Evolutionary conservation across 1,140 invertebrate species (phyloP), one percentile per base, ranked within the genome.

Genomic region (Meloidogyne hapla): DNA sequence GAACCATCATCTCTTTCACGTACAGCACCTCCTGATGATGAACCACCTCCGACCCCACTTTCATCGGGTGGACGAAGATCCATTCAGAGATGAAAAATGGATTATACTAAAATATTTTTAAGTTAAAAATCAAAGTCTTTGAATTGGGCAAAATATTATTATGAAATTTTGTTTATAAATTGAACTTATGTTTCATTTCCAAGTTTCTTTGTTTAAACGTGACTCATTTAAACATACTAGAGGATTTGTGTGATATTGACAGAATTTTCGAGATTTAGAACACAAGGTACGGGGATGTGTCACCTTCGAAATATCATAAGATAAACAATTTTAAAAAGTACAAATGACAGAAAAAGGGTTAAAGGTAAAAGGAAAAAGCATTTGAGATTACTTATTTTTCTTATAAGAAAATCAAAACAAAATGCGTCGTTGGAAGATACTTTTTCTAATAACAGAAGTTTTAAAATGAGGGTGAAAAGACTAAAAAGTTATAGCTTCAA

Each of bases 21-120:
- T 18, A 48, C 45, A 25, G 70, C 18, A 9, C 21, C 38, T 5
- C 15, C 4, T 18, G 64, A 66, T 21, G 65, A 67, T 21, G 18
- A n/a, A 67, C 26, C 38, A 33, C 21, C 21, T n/a, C 65, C 65
- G 8, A 40, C 18, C 15, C 15, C 15, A 66, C 18, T 25, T 23
- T 67, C 40, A 6, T 67, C 65, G 9, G 28, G 65, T 21, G 21
- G 65, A 5, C 65, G 65, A 67, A 67, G 65, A 25, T 67, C 65
- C 65, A 67, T 67, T 67, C 1, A 6, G 21, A n/a, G 1, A 56
- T 56, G 5, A n/a, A 56, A 56, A 8, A n/a, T n/a, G 2, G n/a
- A n/a, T n/a, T 56, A n/a, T n/a, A n/a, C 6, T 56, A 56, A n/a
- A 56, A 18, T 18, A 18, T 18, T 15, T 33, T 33, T 33, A n/a